Evolutionary conservation across 1,140 invertebrate genomes (phyloP), one percentile per base, ranked within the genome.

Genomic region (Drosophila kohkoa): DNA sequence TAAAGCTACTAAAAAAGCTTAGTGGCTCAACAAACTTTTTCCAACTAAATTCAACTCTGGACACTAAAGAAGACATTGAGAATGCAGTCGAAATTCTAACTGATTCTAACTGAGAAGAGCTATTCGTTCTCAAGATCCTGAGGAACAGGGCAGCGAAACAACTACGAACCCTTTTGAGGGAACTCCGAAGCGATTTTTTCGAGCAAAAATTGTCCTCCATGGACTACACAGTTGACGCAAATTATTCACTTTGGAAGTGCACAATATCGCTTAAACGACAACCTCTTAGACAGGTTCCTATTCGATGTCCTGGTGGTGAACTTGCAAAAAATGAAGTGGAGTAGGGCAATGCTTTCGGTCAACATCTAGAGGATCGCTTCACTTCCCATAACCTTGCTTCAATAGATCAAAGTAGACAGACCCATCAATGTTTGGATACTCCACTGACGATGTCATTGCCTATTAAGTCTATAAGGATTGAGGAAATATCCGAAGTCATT

Each of bases 131-230:
- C 45, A 59, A 32, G 54, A 60, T 20, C 48, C 66, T 7, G 13
- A n/a, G 66, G 57, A 52, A 60, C 35, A 16, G 35, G 8, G 48
- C 48, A 45, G 35, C 55, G n/a, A 59, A 16, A 7, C 55, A 60
- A 32, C 46, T 60, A 10, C 20, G 54, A 48, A 25, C 1, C 8
- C 11, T 66, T 16, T 49, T 67, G 49, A 48, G 38, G 7, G 66
- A 68, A 43, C 65, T 59, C 6, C n/a, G 60, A 48, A 64, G 52
- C 43, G 52, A 72, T 30, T 72, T 64, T 16, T 64, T 72, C 13
- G 51, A 74, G 59, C 64, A 74, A 49, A 74, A 74, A 58, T 32
- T 74, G 5, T n/a, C 30, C 2, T 63, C 57, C n/a, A 67, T 63
- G 58, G 64, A 74, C 41, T 74, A 74, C 35, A 74, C 58, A 5